Evolutionary conservation across 2,888 invertebrate genomes (phyloP).

Genomic region (Nymphalis polychloros): DNA sequence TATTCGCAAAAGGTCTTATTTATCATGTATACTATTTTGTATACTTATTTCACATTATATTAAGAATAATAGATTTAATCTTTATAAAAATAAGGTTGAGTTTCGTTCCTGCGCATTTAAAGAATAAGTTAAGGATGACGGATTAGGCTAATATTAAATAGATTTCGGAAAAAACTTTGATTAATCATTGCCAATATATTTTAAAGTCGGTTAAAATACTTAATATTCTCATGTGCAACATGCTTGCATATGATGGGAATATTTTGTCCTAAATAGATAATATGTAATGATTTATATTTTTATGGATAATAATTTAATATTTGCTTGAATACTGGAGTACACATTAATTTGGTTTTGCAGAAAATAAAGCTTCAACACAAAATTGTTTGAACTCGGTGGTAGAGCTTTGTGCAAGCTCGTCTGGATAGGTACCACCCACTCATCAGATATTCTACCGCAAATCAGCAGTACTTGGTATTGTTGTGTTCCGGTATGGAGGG

Average conservation of each 20-base stretch:
- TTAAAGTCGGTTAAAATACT: constrained; percentile 38
- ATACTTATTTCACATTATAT: neutral
- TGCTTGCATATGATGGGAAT: constrained; percentile 43
- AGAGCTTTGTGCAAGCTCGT: too few species aligned
- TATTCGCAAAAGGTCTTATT: neutral
- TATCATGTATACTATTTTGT: neutral
- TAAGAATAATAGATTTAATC: neutral
- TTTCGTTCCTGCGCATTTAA: neutral
- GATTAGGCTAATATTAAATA: constrained; percentile 14
- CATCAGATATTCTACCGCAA: too few species aligned
- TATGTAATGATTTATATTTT: neutral
- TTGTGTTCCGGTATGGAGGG: too few species aligned
- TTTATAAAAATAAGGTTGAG: neutral
- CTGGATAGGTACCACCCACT: too few species aligned
- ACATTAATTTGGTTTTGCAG: too few species aligned
- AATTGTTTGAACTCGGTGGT: too few species aligned
- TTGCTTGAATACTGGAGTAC: too few species aligned
- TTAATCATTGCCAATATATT: constrained; percentile 46
- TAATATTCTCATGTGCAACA: constrained; percentile 38
- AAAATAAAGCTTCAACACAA: too few species aligned
- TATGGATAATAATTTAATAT: neutral
- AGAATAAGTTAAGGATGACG: constrained; percentile 7
- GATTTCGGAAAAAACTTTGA: constrained; percentile 36
- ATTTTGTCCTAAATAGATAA: constrained; percentile 1
- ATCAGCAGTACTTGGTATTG: too few species aligned